phyloP scores from a whole-genome alignment of 2,797 vertebrate genomes.

The Darevskia nairensis region DNA sequence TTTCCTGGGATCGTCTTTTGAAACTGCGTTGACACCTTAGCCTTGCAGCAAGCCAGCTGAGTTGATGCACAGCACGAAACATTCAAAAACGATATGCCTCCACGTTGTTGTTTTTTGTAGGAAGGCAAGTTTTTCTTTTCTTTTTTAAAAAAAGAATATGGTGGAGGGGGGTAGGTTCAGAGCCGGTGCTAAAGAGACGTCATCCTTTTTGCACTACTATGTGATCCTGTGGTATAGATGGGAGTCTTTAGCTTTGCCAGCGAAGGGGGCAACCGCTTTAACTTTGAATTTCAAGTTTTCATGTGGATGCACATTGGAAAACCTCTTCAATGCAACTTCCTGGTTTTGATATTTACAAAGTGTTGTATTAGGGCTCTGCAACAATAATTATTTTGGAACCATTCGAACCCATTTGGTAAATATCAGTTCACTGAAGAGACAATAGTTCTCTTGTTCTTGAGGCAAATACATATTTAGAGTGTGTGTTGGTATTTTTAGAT shows the following conservation, averaged over 20 bases:
- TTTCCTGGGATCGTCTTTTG: constrained; percentile 28
- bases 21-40: constrained; percentile 46
- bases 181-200: constrained; percentile 65
- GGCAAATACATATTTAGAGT: neutral
- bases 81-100: constrained; percentile 55
- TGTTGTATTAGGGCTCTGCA: constrained; percentile 53
- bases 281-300: constrained; percentile 63
- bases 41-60: constrained; percentile 23
- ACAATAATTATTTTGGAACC: constrained; percentile 46
- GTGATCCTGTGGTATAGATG: constrained; percentile 41
- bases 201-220: constrained; percentile 59
- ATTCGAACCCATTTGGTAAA: constrained; percentile 50
- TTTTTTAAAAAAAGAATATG: neutral
- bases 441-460: constrained; percentile 25
- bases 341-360: constrained; percentile 64
- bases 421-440: constrained; percentile 18
- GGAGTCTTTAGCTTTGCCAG: constrained; percentile 42
- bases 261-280: constrained; percentile 55
- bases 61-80: constrained; percentile 65
- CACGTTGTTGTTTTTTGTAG: constrained; percentile 43
- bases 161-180: constrained; percentile 63
- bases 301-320: constrained; percentile 59
- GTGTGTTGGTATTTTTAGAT: constrained; percentile 18
- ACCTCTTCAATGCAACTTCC: constrained; percentile 69
- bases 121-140: constrained; percentile 34